Evolutionary conservation across 2,888 invertebrate species (phyloP), one percentile per base, ranked within the genome.

Genomic region (Craniophora ligustri): DNA sequence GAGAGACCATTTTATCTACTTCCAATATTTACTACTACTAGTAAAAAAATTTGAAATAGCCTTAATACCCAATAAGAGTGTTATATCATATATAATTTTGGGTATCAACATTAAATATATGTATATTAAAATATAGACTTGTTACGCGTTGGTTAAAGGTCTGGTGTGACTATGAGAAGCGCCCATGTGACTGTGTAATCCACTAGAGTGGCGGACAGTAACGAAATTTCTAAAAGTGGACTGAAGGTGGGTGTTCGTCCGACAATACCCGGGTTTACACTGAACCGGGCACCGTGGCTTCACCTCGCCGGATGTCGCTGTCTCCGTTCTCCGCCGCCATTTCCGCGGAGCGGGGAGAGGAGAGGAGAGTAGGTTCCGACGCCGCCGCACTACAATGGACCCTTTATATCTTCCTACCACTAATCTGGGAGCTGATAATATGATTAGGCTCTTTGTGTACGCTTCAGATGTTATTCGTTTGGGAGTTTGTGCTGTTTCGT

Each of bases 271-370:
- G 69, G 71, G 73, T 18, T 65, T 57, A 64, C 60, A 65, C 51
- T 66, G 77, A 75, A 67, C 78, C 74, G 75, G 77, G 79, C 72
- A 72, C 67, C 54, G 61, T 65, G 69, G 80, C 78, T 84, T 84
- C 87, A 86, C 89, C 87, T 88, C 81, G 61, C 87, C 90, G 91
- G 91, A 91, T 78, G 85, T 81, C 80, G 81, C 86, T 87, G 92
- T 91, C 91, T 91, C 91, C 88, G 90, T 82, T 85, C 85, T 82
- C 84, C 86, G 86, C 92, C 90, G 83, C 89, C 84, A 86, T 85
- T 87, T 91, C 91, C 91, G 85, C 64, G 75, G 74, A 72, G 65
- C 49, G 73, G 56, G 65, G 56, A 38, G 70, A 75, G 66, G 54
- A 45, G 68, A 34, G 47, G 39, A 41, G 48, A 50, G 64, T 64